These are phyloP conservation scores for Paraescarpia echinospica DNA, from an alignment of 1,140 invertebrate genomes.

Conservation along the genomic window DNA sequence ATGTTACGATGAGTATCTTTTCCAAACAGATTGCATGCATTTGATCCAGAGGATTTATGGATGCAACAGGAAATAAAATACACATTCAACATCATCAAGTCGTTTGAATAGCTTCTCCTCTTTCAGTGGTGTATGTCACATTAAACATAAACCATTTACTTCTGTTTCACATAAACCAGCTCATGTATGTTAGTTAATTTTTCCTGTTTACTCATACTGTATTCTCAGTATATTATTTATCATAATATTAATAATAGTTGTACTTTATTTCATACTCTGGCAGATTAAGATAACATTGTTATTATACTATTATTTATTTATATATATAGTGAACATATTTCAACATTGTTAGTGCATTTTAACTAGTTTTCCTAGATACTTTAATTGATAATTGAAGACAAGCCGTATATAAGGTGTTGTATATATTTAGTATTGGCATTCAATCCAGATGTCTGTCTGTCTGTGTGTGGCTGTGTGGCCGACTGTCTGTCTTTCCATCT, in stretches of 20 bases:
- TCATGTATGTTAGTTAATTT: background rate
- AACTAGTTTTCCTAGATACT: too few relatives aligned
- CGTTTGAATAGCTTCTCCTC: background rate
- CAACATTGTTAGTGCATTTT: too few relatives aligned
- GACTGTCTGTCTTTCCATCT: too few relatives aligned
- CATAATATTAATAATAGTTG: too few relatives aligned
- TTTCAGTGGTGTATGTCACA: background rate
- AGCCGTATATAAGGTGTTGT: background rate
- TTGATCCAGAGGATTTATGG: background rate
- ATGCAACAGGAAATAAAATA: background rate
- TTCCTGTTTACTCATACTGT: background rate
- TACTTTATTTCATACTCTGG: too few relatives aligned
- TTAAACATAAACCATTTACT: background rate
- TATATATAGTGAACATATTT: too few relatives aligned
- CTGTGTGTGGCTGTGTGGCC: too few relatives aligned
- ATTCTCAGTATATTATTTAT: background rate
- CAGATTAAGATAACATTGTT: too few relatives aligned
- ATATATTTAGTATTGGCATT: background rate
- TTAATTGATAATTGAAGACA: background rate
- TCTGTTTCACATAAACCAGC: background rate
- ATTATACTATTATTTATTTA: too few relatives aligned
- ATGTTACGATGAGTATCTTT: background rate
- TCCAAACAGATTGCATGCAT: background rate
- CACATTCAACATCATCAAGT: background rate
- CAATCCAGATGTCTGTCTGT: background rate